These are phyloP conservation scores for Trichogramma pretiosum DNA, from an alignment of 1,140 invertebrate genomes.

Conservation along the genomic window DNA sequence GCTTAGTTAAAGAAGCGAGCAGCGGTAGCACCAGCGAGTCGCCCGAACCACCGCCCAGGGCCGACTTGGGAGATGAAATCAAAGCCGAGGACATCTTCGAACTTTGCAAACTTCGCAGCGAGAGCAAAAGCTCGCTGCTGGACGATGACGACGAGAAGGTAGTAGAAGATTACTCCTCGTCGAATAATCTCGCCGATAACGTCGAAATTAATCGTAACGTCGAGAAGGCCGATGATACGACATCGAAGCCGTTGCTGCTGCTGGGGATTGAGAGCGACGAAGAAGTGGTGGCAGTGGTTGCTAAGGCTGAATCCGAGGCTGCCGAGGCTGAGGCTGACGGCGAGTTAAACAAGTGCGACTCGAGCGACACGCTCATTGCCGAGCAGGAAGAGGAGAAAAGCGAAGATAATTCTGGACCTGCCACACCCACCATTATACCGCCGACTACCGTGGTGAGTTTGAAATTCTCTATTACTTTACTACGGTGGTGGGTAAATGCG, in stretches of 20 bases:
- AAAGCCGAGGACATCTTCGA: conserved; percentile 12
- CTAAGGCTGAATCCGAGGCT: not conserved
- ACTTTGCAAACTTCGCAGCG: conserved; percentile 13
- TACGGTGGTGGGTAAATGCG: too few species aligned
- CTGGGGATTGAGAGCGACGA: not conserved
- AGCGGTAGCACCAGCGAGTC: not conserved
- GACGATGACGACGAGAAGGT: conserved; percentile 28
- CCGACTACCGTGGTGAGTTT: conserved; percentile 16
- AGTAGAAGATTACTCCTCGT: too few species aligned
- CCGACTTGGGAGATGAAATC: conserved; percentile 16
- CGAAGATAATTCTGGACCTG: conserved; percentile 2
- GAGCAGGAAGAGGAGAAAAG: conserved; percentile 19
- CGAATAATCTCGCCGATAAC: too few species aligned
- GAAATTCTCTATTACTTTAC: too few species aligned
- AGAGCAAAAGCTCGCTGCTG: conserved; percentile 27
- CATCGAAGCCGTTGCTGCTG: not conserved
- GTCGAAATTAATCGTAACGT: not conserved
- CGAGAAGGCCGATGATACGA: not conserved
- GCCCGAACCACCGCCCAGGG: not conserved
- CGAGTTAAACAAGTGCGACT: conserved; percentile 36
- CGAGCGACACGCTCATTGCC: conserved; percentile 36
- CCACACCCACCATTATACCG: conserved; percentile 9
- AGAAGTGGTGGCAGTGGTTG: not conserved
- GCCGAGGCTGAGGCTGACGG: conserved; percentile 18
- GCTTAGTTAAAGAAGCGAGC: not conserved